Percentiles rank a stretch among this genome's conserved stretches.
These are phyloP conservation scores for Enteromius unitaeniatus DNA, from an alignment of 2,797 vertebrate species.

Conservation along the genomic window DNA sequence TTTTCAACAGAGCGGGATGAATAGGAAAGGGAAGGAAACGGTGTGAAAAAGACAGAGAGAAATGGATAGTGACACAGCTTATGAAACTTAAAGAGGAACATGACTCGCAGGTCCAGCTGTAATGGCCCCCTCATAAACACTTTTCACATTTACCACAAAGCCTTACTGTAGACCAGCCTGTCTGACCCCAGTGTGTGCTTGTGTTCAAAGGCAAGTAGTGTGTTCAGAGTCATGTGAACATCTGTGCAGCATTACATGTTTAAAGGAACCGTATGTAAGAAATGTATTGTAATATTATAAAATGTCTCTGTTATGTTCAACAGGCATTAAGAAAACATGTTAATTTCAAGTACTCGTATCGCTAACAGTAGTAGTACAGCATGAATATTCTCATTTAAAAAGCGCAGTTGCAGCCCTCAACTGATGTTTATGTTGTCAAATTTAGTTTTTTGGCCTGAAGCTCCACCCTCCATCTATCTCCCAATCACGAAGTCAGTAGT, in stretches of 20 bases:
- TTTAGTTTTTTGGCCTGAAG: too few species aligned
- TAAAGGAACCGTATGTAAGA: slow-evolving; percentile 5
- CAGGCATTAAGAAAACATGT: too few species aligned
- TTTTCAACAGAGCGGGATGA: neutral
- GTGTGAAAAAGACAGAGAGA: neutral
- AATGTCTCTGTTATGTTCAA: too few species aligned
- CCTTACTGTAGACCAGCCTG: slow-evolving; percentile 15
- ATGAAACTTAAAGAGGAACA: slow-evolving; percentile 41
- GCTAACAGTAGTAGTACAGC: too few species aligned
- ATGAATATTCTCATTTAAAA: too few species aligned
- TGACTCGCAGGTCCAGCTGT: slow-evolving; percentile 38
- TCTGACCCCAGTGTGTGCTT: slow-evolving; percentile 25
- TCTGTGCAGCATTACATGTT: slow-evolving; percentile 46
- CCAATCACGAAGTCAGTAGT: too few species aligned
- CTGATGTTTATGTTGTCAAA: too few species aligned
- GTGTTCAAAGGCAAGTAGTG: slow-evolving; percentile 32
- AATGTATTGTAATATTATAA: too few species aligned
- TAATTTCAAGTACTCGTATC: too few species aligned
- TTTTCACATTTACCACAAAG: slow-evolving; percentile 43
- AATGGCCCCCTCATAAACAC: slow-evolving; percentile 44
- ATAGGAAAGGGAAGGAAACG: neutral
- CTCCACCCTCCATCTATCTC: too few species aligned
- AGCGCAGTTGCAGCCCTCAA: too few species aligned
- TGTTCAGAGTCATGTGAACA: slow-evolving; percentile 38
- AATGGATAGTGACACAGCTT: neutral